These are phyloP conservation scores for Drosophila mettleri DNA, from an alignment of 2,888 invertebrate species.

Conservation along the genomic window DNA sequence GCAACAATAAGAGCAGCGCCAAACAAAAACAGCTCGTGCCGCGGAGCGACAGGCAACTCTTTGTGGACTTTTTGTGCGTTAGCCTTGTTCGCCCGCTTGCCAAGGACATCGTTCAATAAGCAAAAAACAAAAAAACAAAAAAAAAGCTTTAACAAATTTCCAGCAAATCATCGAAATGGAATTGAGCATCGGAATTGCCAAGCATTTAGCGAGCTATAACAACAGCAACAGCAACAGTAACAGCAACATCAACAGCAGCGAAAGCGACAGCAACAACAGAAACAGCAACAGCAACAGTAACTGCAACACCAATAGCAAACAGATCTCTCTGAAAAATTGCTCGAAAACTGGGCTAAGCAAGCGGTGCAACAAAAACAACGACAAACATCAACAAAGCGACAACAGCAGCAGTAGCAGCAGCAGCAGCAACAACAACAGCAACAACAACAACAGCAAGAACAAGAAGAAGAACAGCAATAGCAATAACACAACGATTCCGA, in stretches of 20 bases:
- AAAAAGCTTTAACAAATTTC: slow-evolving; percentile 24
- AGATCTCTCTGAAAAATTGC: slow-evolving; percentile 15
- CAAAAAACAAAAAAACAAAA: slow-evolving; percentile 5
- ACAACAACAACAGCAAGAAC: background rate
- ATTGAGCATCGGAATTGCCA: slow-evolving; percentile 62
- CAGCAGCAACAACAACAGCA: background rate
- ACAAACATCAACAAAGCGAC: slow-evolving; percentile 24
- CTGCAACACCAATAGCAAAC: slow-evolving; percentile 31
- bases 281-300: slow-evolving; percentile 33
- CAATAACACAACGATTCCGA: slow-evolving; percentile 10
- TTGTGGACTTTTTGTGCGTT: slow-evolving; percentile 25
- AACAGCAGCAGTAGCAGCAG: slow-evolving; percentile 9
- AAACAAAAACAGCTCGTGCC: slow-evolving; percentile 15
- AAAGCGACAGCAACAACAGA: slow-evolving; percentile 28
- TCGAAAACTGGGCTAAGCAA: slow-evolving; percentile 16
- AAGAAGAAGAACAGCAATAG: slow-evolving; percentile 9
- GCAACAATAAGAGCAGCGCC: slow-evolving; percentile 28
- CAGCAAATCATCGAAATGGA: slow-evolving; percentile 73
- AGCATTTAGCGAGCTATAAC: slow-evolving; percentile 59
- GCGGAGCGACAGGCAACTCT: slow-evolving; percentile 13
- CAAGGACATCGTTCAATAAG: slow-evolving; percentile 7
- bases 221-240: slow-evolving; percentile 36
- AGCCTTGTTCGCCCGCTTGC: slow-evolving; percentile 8
- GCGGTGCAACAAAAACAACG: slow-evolving; percentile 28
- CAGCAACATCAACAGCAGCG: slow-evolving; percentile 33